Base-by-base conservation (phyloP, 2,888 invertebrate species). In the Chymomyza amoena region DNA sequence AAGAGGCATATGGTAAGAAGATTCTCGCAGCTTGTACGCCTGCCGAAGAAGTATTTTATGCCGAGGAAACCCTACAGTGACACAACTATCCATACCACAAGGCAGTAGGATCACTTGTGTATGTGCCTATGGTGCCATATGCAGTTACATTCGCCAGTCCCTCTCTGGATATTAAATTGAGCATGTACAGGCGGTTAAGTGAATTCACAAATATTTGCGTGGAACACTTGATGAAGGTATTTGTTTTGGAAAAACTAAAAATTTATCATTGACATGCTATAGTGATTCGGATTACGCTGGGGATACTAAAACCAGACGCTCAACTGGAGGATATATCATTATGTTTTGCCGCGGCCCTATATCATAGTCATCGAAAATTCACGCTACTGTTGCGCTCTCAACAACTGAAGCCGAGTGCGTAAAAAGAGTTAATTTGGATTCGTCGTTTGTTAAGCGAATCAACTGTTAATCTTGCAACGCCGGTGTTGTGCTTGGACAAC, bases 91-190 rank as follows among this genome's bases (percentile, higher is more conserved):
- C 70, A 15, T 68, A 62, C 61, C 69, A 69, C 57, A 68, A 75
- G 67, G 71, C 69, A 10, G 62, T 75, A 20, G 69, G 69, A n/a
- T 69, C 69, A n/a, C 52, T 75, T 9, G 65, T 75, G 68, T 70
- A 68, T 16, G 45, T 72, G 18, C 52, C 67, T n/a, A 61, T 67
- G 28, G 69, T 62, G 36, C 36, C 69, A 39, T 63, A n/a, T n/a
- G 66, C 28, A 61, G 57, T 66, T 2, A 57, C 59, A n/a, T 62
- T 63, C 6, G 63, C 25, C 5, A 59, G 66, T 36, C 64, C 28
- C 10, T 51, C 61, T 59, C 57, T 50, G 18, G 61, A 61, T 6
- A 61, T 10, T n/a, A 36, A n/a, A n/a, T 32, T 13, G 16, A 16
- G 45, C 36, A 59, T 36, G 51, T 64, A 10, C 64, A 28, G 7